Evolutionary conservation across 2,113 vertebrate species (phyloP), one percentile per base, ranked within the genome.

Genomic region (Lophius piscatorius): DNA sequence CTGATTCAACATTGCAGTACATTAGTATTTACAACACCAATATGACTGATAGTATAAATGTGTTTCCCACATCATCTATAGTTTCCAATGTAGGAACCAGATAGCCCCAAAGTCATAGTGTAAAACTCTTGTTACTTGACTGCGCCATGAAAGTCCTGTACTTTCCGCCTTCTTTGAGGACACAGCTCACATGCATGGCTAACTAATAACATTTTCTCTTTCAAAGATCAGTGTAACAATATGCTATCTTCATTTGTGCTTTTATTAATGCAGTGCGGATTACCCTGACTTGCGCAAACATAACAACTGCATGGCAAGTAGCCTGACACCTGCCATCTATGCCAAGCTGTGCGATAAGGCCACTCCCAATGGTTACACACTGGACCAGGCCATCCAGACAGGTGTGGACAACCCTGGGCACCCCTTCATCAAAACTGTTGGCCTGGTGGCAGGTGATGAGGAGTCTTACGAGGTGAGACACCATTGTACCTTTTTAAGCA

Each of bases 301-400:
- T 88, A 99, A 99, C 90, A 99, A 99, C 90, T 99, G 96, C 91
- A 98, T 99, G 97, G 95, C 97, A 72, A 95, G 90, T 83, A 89
- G 85, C 90, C 89, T 99, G 86, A 97, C 94, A 0, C 97, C 97
- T 4, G 89, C 93, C 67, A 80, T 99, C 85, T 99, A 99, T 1
- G 87, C 95, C 66, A 91, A 89, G 78, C 93, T 99, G 76, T 94
- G 93, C 34, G 92, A 96, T 74, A 96, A 94, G 84, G 67, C 90
- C 70, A 99, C 97, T 11, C 92, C 97, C 63, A 94, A 90, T 2
- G 96, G 96, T 31, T 99, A 86, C 92, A 98, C 95, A 0, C 75
- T 99, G 88, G 97, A 99, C 84, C 80, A 94, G 75, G 98, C 95
- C 84, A 99, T 99, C 89, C 97, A 99, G 91, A 99, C 97, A 0